Conservation (phyloP, 2,113 vertebrate species). For the Odobenus rosmarus region DNA sequence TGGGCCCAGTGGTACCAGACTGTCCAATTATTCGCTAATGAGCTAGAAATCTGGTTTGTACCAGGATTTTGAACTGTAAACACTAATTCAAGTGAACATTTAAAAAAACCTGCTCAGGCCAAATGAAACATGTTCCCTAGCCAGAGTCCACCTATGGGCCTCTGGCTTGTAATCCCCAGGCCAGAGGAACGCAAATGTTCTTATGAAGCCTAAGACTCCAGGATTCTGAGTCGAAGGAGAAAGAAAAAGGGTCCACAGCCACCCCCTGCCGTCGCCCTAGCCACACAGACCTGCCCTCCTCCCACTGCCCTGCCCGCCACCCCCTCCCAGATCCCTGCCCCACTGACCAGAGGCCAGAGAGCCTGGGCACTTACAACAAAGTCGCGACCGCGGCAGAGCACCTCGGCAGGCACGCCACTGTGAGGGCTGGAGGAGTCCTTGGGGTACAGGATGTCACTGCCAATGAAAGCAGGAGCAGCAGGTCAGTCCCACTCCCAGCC, state of each 20-base stretch:
- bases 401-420: conserved; percentile 96
- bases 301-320: fast-evolving
- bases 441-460: conserved; percentile 97
- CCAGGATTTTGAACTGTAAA: background rate
- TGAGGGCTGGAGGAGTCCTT: conserved; percentile 97
- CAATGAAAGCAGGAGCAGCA: conserved; percentile 61
- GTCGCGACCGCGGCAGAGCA: conserved; percentile 96
- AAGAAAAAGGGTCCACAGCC: background rate
- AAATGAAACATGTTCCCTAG: background rate
- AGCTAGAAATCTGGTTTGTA: background rate
- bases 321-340: fast-evolving
- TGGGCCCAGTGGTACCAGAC: too few relatives aligned
- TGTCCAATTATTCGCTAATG: background rate
- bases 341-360: fast-evolving
- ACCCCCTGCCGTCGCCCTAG: too few relatives aligned
- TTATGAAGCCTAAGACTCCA: background rate
- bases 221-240: background rate
- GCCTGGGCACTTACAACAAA: conserved; percentile 92
- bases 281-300: background rate
- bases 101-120: background rate
- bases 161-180: too few relatives aligned
- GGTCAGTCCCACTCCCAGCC: background rate
- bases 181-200: background rate
- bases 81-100: background rate
- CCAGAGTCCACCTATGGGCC: background rate